Evolutionary conservation across 2,797 vertebrate genomes (phyloP).

Genomic region (Etheostoma nigrum): DNA sequence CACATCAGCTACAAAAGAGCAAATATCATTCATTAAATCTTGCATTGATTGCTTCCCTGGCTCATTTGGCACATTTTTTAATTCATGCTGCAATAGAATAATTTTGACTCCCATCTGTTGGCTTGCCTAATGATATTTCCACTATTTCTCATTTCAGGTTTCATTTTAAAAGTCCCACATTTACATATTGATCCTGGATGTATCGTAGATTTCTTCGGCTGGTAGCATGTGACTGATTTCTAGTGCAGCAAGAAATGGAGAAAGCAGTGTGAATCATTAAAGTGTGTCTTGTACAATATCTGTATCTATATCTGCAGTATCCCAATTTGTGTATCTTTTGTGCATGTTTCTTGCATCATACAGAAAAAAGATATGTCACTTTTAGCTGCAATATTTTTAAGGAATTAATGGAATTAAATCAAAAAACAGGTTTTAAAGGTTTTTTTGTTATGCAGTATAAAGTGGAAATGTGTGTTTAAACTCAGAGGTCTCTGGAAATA

Average conservation of each 20-base stretch:
- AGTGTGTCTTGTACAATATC: no score
- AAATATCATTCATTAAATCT: constrained; percentile 21
- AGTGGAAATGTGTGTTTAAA: not conserved
- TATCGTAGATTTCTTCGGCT: constrained; percentile 2
- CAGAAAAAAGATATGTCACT: no score
- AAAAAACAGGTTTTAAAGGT: not conserved
- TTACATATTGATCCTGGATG: constrained; percentile 10
- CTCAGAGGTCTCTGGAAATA: not conserved
- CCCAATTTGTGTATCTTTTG: no score
- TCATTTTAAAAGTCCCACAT: constrained; percentile 34
- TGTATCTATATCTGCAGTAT: no score
- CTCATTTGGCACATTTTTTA: constrained; percentile 38
- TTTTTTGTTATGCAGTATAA: not conserved
- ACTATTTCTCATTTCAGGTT: constrained; percentile 37
- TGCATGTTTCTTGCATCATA: no score
- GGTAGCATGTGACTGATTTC: constrained; percentile 1
- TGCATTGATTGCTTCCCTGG: constrained; percentile 14
- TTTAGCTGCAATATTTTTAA: not conserved
- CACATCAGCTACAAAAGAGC: constrained; percentile 10
- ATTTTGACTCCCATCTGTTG: constrained; percentile 61
- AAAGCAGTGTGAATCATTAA: not conserved
- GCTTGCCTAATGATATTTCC: constrained; percentile 29
- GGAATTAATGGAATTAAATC: not conserved
- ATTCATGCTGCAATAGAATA: constrained; percentile 19
- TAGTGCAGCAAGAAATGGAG: not conserved